phyloP scores from a whole-genome alignment of 2,113 vertebrate genomes.

The Oncorhynchus nerka region DNA sequence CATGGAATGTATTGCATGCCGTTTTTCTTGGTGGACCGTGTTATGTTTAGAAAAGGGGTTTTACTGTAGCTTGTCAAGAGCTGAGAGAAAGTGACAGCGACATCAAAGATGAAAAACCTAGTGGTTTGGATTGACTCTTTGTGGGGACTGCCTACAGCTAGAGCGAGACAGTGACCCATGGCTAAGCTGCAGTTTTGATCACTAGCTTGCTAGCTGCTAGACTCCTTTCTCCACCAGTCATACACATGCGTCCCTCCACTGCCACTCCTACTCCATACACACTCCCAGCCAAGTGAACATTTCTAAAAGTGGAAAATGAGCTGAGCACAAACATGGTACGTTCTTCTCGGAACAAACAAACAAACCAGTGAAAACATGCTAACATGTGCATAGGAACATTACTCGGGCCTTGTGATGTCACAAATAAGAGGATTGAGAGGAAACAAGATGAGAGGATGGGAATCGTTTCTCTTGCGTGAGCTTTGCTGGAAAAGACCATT shows the following conservation, averaged over 20 bases:
- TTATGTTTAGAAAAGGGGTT: slow-evolving; percentile 32
- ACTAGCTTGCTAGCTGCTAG: slow-evolving; percentile 38
- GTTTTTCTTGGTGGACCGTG: slow-evolving; percentile 35
- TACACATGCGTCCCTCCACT: slow-evolving; percentile 42
- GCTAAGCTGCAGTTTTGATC: slow-evolving; percentile 42
- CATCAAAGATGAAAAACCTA: slow-evolving; percentile 36
- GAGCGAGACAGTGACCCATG: slow-evolving; percentile 21
- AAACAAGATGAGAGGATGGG: slow-evolving; percentile 62
- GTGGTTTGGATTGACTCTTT: slow-evolving; percentile 33
- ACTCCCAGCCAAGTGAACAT: slow-evolving; percentile 64
- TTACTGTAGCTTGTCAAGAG: slow-evolving; percentile 38
- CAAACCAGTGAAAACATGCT: slow-evolving; percentile 69
- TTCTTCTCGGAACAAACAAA: slow-evolving; percentile 62
- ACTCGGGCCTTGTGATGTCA: slow-evolving; percentile 73
- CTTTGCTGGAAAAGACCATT: slow-evolving; percentile 72
- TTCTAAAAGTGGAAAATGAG: slow-evolving; percentile 53
- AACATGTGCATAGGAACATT: slow-evolving; percentile 80
- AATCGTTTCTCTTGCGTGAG: slow-evolving; percentile 69
- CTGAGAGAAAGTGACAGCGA: slow-evolving; percentile 22
- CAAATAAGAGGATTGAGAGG: slow-evolving; percentile 60
- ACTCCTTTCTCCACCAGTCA: slow-evolving; percentile 46
- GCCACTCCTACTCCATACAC: slow-evolving; percentile 44
- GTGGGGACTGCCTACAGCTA: slow-evolving; percentile 18
- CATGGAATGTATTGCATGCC: slow-evolving; percentile 59
- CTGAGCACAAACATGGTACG: slow-evolving; percentile 52